Conservation (phyloP, 1,140 invertebrate species). For the Calephelis nemesis region DNA sequence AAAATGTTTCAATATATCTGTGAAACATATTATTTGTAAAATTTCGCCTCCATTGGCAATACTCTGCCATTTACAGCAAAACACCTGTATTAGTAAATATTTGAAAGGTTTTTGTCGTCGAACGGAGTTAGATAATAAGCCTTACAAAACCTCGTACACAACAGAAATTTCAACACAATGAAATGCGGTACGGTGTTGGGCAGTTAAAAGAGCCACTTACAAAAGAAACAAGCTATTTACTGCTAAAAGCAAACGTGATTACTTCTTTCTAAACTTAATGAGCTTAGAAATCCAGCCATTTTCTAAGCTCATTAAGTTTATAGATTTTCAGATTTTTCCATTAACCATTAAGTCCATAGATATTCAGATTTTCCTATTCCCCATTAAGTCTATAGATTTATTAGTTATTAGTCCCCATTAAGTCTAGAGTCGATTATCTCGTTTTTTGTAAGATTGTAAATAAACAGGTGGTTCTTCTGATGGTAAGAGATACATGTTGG, state of each 20-base stretch:
- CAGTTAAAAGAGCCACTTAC: not conserved
- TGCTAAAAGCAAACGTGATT: conserved; percentile 9
- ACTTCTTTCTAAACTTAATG: not conserved
- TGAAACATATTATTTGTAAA: not conserved
- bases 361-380: no score
- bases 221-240: not conserved
- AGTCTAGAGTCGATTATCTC: no score
- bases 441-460: no score
- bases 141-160: conserved; percentile 11
- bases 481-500: no score
- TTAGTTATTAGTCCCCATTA: no score
- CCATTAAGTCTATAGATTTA: no score
- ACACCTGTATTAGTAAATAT: conserved; percentile 14
- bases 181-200: conserved; percentile 1
- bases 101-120: conserved; percentile 16
- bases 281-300: no score
- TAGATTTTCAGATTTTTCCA: no score
- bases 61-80: not conserved
- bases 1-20: not conserved
- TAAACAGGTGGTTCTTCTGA: no score
- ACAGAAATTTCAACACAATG: conserved; percentile 9
- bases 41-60: not conserved
- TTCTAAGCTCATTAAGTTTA: no score
- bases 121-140: conserved; percentile 20
- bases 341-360: no score